Percentiles rank a stretch among this genome's conserved stretches.
Evolutionary conservation across 2,888 invertebrate genomes (phyloP).

Genomic region (Tachina fera): DNA sequence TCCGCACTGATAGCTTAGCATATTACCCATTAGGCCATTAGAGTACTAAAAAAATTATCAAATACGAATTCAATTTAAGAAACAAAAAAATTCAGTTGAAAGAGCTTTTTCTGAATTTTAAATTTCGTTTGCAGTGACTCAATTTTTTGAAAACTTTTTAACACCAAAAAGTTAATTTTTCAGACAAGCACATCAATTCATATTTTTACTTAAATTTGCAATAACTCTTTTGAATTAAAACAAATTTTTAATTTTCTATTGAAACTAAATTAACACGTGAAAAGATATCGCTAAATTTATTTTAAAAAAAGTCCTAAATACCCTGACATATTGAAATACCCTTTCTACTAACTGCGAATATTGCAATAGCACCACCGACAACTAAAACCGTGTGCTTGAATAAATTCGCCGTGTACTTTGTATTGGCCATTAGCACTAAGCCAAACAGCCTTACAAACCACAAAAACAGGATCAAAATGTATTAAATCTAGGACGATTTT

Average conservation of each 20-base stretch:
- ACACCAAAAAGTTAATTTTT: too few relatives aligned
- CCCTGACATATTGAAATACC: neutral
- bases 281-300: neutral
- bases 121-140: neutral
- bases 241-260: too few relatives aligned
- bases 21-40: too few relatives aligned
- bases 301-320: neutral
- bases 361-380: neutral
- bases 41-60: too few relatives aligned
- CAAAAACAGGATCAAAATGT: constrained; percentile 13
- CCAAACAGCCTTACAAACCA: constrained; percentile 30
- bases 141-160: too few relatives aligned
- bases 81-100: too few relatives aligned
- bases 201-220: too few relatives aligned
- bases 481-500: neutral
- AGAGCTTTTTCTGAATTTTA: constrained; percentile 9
- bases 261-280: neutral
- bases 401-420: neutral
- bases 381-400: constrained; percentile 5
- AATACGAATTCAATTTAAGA: too few relatives aligned
- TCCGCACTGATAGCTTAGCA: too few relatives aligned
- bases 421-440: constrained; percentile 52
- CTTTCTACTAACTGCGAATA: neutral
- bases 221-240: too few relatives aligned
- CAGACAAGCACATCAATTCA: too few relatives aligned